Conservation (phyloP, 2,888 invertebrate genomes). For the Andrena dorsata region DNA sequence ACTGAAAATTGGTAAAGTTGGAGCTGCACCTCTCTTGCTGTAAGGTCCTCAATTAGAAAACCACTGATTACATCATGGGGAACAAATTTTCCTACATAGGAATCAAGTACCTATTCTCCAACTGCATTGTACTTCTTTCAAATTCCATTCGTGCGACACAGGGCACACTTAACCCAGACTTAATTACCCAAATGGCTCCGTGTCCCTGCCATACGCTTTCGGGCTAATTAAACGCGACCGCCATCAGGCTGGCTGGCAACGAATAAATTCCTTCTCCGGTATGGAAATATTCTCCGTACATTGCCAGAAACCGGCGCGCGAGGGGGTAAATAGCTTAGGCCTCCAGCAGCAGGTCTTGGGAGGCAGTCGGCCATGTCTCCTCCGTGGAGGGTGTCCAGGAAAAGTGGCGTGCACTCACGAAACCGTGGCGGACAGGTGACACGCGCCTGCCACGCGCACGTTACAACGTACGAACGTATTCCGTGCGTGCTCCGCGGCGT, state of each 20-base stretch:
- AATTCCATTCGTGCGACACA: background rate
- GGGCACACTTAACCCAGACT: background rate
- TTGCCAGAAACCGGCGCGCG: constrained; percentile 2
- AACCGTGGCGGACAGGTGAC: constrained; percentile 84
- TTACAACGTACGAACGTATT: constrained; percentile 47
- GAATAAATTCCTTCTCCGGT: constrained; percentile 50
- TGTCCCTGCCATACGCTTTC: background rate
- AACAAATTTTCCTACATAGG: no score
- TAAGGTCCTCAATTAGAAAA: no score
- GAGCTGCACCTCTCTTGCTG: no score
- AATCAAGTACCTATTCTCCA: no score
- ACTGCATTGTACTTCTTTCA: background rate
- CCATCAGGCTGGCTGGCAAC: constrained; percentile 11
- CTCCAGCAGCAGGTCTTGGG: constrained; percentile 75
- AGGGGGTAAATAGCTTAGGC: constrained; percentile 46
- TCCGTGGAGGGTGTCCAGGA: constrained; percentile 75
- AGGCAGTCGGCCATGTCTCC: constrained; percentile 80
- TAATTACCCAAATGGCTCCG: background rate
- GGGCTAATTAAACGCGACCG: constrained; percentile 15
- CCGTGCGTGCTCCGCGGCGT: constrained; percentile 31
- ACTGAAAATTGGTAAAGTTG: no score
- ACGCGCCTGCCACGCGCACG: constrained; percentile 82
- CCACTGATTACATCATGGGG: no score
- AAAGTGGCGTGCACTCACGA: constrained; percentile 76
- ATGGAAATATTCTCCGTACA: constrained; percentile 44